Conservation (phyloP, 2,797 vertebrate species). For the Gymnocypris eckloni region DNA sequence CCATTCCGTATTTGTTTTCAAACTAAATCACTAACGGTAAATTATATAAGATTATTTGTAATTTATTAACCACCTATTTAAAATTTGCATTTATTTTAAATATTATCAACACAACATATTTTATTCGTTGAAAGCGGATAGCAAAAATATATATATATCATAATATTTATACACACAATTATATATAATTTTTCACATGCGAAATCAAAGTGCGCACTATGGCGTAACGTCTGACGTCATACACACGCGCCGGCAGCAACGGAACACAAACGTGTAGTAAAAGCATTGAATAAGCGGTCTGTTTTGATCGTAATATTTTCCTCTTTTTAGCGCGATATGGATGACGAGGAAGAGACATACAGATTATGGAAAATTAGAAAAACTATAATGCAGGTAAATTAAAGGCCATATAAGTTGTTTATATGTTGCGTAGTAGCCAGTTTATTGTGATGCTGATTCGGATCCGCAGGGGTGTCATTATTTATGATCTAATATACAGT, state of each 20-base stretch:
- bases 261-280: background rate
- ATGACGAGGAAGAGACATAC: conserved; percentile 94
- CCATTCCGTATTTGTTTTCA: background rate
- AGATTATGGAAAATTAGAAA: conserved; percentile 93
- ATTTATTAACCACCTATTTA: too few relatives aligned
- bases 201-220: conserved; percentile 1
- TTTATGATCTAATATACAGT: background rate
- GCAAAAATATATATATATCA: background rate
- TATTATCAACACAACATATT: background rate
- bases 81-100: background rate
- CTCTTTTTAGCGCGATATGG: conserved; percentile 73
- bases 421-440: background rate
- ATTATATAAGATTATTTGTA: background rate
- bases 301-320: background rate
- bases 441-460: background rate
- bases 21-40: background rate
- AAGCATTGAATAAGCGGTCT: background rate
- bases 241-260: background rate
- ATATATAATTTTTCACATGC: background rate
- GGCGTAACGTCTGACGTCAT: conserved; percentile 13
- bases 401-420: background rate
- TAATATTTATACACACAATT: too few relatives aligned
- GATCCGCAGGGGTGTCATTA: background rate
- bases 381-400: conserved; percentile 89
- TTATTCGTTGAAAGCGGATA: background rate